These are phyloP conservation scores for Penaeus indicus DNA, from an alignment of 1,140 invertebrate genomes.

Conservation along the genomic window DNA sequence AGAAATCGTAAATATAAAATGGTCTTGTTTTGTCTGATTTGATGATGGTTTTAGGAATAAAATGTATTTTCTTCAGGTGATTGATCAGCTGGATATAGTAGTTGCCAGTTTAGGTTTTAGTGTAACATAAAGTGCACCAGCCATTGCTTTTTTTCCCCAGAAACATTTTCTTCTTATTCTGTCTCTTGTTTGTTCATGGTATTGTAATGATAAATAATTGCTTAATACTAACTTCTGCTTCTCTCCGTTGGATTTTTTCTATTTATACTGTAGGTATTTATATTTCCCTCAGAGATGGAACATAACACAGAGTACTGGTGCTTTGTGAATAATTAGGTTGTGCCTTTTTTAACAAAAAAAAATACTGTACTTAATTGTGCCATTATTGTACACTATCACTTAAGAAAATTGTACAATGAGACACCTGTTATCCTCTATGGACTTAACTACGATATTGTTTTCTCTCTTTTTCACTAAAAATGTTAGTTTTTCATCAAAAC, in stretches of 20 bases:
- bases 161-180: neutral
- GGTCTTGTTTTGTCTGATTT: too few relatives aligned
- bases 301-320: conserved; percentile 26
- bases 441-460: neutral
- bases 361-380: conserved; percentile 54
- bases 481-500: too few relatives aligned
- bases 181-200: conserved; percentile 14
- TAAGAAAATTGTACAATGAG: conserved; percentile 18
- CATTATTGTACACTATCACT: conserved; percentile 58
- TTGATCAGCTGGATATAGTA: too few relatives aligned
- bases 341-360: conserved; percentile 41
- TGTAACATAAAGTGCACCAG: too few relatives aligned
- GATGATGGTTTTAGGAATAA: too few relatives aligned
- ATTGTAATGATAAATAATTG: conserved; percentile 38
- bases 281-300: conserved; percentile 37
- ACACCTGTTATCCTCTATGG: conserved; percentile 10
- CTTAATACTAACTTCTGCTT: conserved; percentile 60
- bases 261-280: conserved; percentile 53
- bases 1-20: too few relatives aligned
- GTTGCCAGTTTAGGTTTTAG: too few relatives aligned
- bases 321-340: conserved; percentile 50
- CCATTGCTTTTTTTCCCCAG: too few relatives aligned
- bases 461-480: neutral
- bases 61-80: too few relatives aligned
- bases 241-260: conserved; percentile 53